Conservation (phyloP, 2,888 invertebrate species). For the Ramazzottius varieornatus region DNA sequence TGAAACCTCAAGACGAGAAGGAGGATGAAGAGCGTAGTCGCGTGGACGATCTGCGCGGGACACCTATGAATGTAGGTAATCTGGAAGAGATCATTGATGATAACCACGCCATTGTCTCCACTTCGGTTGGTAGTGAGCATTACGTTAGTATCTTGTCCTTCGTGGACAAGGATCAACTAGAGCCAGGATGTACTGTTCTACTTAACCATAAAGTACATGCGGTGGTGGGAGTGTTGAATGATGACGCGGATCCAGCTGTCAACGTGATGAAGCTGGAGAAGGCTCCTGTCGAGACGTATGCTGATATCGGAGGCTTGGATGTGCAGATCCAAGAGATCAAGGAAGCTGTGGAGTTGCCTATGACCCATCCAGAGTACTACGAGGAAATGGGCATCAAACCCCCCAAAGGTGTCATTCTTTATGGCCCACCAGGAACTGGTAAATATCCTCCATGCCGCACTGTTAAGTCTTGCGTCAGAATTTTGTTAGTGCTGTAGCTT, state of each 20-base stretch:
- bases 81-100: slow-evolving; percentile 98
- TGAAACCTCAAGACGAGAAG: slow-evolving; percentile 96
- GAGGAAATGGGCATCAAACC: slow-evolving; percentile 99
- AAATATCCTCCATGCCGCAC: neutral
- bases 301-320: slow-evolving; percentile 88
- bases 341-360: slow-evolving; percentile 87
- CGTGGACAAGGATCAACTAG: slow-evolving; percentile 95
- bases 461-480: neutral
- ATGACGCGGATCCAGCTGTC: slow-evolving; percentile 99
- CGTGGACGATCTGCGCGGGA: slow-evolving; percentile 90
- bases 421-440: slow-evolving; percentile 91
- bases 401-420: slow-evolving; percentile 92
- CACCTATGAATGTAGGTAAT: slow-evolving; percentile 98
- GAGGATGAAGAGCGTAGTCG: slow-evolving; percentile 94
- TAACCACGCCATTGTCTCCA: slow-evolving; percentile 96
- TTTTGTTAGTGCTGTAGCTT: neutral
- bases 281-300: slow-evolving; percentile 96
- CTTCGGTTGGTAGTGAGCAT: slow-evolving; percentile 94
- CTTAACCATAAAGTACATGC: slow-evolving; percentile 94
- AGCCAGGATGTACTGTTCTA: slow-evolving; percentile 91
- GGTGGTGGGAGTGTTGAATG: slow-evolving; percentile 92
- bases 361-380: slow-evolving; percentile 98
- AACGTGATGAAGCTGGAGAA: slow-evolving; percentile 99
- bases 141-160: slow-evolving; percentile 96
- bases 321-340: slow-evolving; percentile 92